These are phyloP conservation scores for Phasia obesa DNA, from an alignment of 2,888 invertebrate species.

Conservation along the genomic window DNA sequence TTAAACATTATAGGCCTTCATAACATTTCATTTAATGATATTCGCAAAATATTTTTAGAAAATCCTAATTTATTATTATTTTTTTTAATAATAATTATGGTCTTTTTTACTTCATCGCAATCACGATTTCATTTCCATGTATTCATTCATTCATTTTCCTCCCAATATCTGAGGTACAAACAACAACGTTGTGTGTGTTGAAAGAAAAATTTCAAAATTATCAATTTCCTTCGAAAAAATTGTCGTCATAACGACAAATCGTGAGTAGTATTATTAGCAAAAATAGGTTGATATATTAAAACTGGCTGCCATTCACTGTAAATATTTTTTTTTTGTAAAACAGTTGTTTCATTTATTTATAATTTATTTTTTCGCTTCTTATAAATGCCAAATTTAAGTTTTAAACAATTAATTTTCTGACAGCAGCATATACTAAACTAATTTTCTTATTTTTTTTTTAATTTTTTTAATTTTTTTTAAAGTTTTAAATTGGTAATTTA, in stretches of 20 bases:
- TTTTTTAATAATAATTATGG: slow-evolving; percentile 8
- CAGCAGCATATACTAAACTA: no score
- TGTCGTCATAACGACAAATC: slow-evolving; percentile 54
- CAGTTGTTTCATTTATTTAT: background rate
- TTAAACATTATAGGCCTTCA: background rate
- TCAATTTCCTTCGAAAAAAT: slow-evolving; percentile 61
- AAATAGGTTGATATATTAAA: background rate
- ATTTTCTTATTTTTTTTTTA: no score
- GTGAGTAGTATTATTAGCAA: slow-evolving; percentile 31
- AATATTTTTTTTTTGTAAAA: slow-evolving; percentile 5
- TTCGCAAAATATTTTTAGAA: no score
- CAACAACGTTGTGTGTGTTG: slow-evolving; percentile 21
- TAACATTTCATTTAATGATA: background rate
- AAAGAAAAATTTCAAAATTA: slow-evolving; percentile 56
- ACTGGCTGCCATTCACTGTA: background rate
- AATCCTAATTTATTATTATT: background rate
- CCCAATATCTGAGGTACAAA: slow-evolving; percentile 36
- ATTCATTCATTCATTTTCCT: slow-evolving; percentile 31
- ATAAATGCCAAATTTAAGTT: background rate
- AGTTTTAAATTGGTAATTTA: no score
- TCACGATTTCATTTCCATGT: slow-evolving; percentile 57
- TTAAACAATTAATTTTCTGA: no score
- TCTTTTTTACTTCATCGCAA: background rate
- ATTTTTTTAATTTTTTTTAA: no score
- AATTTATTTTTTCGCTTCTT: background rate